Conservation (phyloP, 2,113 vertebrate genomes). For the Plecotus auritus region DNA sequence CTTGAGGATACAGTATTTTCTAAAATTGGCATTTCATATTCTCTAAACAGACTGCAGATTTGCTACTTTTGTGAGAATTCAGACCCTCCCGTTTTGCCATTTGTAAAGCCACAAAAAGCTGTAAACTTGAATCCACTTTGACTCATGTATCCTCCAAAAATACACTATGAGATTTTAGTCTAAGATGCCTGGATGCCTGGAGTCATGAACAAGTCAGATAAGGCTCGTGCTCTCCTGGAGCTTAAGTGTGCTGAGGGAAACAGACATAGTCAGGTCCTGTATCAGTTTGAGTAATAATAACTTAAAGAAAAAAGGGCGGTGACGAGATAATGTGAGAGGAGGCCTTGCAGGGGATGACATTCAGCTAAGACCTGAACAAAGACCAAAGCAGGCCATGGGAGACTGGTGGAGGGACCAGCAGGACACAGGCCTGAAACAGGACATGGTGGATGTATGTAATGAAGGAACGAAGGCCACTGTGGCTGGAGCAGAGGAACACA, state of each 20-base stretch:
- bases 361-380: not conserved
- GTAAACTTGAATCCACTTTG: not conserved
- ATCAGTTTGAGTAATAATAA: not conserved
- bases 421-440: not conserved
- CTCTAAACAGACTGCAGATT: not conserved
- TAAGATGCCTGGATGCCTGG: not conserved
- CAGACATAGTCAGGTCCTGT: not conserved
- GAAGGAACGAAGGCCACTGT: not conserved
- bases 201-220: not conserved
- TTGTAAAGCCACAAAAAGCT: constrained; percentile 7
- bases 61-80: constrained; percentile 17
- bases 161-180: not conserved
- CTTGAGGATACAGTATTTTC: not conserved
- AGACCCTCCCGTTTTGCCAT: not conserved
- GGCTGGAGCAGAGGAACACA: not conserved
- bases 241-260: not conserved
- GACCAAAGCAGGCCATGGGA: not conserved
- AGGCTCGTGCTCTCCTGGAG: not conserved
- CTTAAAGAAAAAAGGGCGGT: not conserved
- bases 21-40: constrained; percentile 3
- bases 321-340: not conserved
- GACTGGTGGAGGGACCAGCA: too few species aligned
- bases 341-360: not conserved
- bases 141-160: not conserved
- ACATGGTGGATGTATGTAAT: not conserved